Conservation (phyloP, 2,797 vertebrate species). For the Phoxinus dragarum region DNA sequence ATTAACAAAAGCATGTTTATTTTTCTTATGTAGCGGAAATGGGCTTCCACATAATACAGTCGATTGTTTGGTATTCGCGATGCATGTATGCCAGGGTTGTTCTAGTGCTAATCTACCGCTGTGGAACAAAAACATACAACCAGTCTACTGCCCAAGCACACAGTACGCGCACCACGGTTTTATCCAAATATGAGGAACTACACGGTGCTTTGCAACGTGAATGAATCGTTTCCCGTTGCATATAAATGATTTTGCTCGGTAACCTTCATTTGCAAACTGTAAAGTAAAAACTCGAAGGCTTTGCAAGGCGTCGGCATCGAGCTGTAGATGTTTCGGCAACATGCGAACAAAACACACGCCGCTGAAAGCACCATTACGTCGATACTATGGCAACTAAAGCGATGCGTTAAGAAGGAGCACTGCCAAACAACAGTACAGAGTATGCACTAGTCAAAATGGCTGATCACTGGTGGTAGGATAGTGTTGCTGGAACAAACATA, state of each 20-base stretch:
- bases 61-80: neutral
- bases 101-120: slow-evolving; percentile 2
- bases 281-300: slow-evolving; percentile 13
- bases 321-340: neutral
- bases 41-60: neutral
- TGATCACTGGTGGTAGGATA: slow-evolving; percentile 50
- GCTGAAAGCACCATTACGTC: slow-evolving; percentile 37
- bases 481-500: slow-evolving; percentile 47
- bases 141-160: neutral
- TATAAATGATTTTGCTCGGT: neutral
- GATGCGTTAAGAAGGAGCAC: slow-evolving; percentile 37
- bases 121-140: slow-evolving; percentile 18
- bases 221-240: neutral
- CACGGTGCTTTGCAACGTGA: neutral
- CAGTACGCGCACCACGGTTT: neutral
- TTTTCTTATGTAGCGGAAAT: neutral
- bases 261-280: neutral
- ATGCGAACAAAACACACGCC: slow-evolving; percentile 38
- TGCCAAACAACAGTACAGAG: slow-evolving; percentile 42
- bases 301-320: slow-evolving; percentile 28
- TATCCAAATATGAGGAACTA: neutral
- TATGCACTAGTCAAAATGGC: slow-evolving; percentile 59
- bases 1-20: neutral
- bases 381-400: slow-evolving; percentile 51
- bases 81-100: neutral